Conservation (phyloP, 2,113 vertebrate species). For the Sakesphorus luctuosus region DNA sequence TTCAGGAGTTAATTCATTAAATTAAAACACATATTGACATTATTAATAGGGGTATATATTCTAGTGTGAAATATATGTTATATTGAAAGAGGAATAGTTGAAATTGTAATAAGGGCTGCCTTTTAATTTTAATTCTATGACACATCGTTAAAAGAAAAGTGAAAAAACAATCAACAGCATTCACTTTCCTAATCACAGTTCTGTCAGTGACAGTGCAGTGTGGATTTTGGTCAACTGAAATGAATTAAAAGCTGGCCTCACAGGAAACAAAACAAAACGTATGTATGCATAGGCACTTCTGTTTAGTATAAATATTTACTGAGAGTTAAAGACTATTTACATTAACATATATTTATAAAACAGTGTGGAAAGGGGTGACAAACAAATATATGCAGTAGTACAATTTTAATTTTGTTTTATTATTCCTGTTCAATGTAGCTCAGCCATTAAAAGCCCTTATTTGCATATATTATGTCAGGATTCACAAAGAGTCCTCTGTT, state of each 20-base stretch:
- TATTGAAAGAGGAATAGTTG: background rate
- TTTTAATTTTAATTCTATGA: slow-evolving; percentile 28
- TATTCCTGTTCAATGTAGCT: slow-evolving; percentile 66
- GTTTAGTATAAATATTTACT: slow-evolving; percentile 48
- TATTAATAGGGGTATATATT: slow-evolving; percentile 23
- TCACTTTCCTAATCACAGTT: slow-evolving; percentile 22
- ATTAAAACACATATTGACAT: background rate
- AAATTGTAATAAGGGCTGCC: background rate
- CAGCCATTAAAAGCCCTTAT: slow-evolving; percentile 65
- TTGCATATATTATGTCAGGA: slow-evolving; percentile 72
- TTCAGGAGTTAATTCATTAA: background rate
- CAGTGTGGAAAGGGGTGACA: slow-evolving; percentile 12
- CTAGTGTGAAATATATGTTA: slow-evolving; percentile 19
- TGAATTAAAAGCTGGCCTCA: slow-evolving; percentile 19
- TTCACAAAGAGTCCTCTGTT: slow-evolving; percentile 69
- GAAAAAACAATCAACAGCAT: background rate
- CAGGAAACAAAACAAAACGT: slow-evolving; percentile 14
- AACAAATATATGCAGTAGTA: slow-evolving; percentile 26
- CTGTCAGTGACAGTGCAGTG: background rate
- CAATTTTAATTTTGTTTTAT: slow-evolving; percentile 69
- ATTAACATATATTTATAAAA: slow-evolving; percentile 48
- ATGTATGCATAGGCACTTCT: slow-evolving; percentile 7
- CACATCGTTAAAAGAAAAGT: background rate
- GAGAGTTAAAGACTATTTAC: slow-evolving; percentile 41
- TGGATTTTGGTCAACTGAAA: slow-evolving; percentile 46